Conservation (phyloP, 1,140 invertebrate genomes). For the Tyrophagus putrescentiae region DNA sequence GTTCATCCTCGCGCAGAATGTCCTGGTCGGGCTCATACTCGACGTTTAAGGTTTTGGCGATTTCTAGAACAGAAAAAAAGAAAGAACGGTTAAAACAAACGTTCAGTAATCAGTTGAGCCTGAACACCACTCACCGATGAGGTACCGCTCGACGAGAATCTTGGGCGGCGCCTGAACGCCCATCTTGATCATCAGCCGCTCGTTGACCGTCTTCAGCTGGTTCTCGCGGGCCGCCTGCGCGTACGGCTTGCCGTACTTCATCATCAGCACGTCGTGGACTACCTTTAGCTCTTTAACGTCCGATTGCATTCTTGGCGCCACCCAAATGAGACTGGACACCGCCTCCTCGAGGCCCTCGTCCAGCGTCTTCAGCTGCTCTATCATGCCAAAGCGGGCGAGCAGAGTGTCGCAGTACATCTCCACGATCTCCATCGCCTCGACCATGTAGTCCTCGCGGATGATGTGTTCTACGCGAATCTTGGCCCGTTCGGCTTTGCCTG, state of each 20-base stretch:
- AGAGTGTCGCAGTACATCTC: constrained; percentile 99
- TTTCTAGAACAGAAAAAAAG: constrained; percentile 43
- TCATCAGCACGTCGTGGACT: constrained; percentile 70
- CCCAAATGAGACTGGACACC: constrained; percentile 91
- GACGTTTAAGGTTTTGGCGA: constrained; percentile 84
- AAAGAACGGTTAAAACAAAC: not conserved
- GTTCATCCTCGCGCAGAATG: constrained; percentile 13
- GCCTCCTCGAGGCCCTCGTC: constrained; percentile 91
- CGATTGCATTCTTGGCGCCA: constrained; percentile 55
- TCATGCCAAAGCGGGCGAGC: constrained; percentile 83
- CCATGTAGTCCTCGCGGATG: constrained; percentile 94
- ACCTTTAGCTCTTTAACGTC: constrained; percentile 57
- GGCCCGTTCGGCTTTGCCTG: constrained; percentile 72
- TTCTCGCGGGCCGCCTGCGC: constrained; percentile 65
- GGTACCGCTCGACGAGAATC: constrained; percentile 82
- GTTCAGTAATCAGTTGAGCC: not conserved
- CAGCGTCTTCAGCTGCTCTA: constrained; percentile 92
- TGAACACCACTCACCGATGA: constrained; percentile 40
- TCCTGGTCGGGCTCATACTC: constrained; percentile 74
- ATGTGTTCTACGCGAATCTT: constrained; percentile 96
- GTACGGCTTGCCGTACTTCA: constrained; percentile 90
- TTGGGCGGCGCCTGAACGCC: constrained; percentile 89
- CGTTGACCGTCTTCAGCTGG: constrained; percentile 63
- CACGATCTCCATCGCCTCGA: constrained; percentile 92
- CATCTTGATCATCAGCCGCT: constrained; percentile 89